A percentile compares a stretch with the other conserved stretches of the same genome.
Evolutionary conservation across 2,797 vertebrate species (phyloP).

Genomic region (Hippocampus kuda): DNA sequence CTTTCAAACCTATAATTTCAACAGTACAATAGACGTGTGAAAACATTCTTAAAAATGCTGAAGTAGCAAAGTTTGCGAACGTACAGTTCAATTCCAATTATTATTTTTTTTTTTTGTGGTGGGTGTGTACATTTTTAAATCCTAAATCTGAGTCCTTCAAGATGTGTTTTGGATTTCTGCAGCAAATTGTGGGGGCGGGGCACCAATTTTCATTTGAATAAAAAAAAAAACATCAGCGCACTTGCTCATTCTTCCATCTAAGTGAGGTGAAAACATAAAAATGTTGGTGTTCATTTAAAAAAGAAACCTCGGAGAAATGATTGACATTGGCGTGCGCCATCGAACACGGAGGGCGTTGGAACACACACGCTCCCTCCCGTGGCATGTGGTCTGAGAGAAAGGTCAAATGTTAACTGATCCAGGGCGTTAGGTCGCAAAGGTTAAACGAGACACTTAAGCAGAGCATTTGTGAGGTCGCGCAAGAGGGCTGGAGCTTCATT

Average conservation of each 20-base stretch:
- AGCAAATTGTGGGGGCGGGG: too few relatives aligned
- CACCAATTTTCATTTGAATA: background rate
- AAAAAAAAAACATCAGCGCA: too few relatives aligned
- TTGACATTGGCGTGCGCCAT: background rate
- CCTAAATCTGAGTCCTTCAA: too few relatives aligned
- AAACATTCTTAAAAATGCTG: too few relatives aligned
- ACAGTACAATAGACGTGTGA: too few relatives aligned
- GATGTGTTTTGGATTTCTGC: too few relatives aligned
- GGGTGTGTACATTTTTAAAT: too few relatives aligned
- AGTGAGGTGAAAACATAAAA: background rate
- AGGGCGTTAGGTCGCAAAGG: constrained; percentile 48
- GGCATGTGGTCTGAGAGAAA: constrained; percentile 29
- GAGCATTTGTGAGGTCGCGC: constrained; percentile 35
- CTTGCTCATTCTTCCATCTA: background rate
- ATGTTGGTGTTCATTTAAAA: background rate
- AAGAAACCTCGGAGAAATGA: background rate
- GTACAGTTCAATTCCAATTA: too few relatives aligned
- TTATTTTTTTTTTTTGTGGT: too few relatives aligned
- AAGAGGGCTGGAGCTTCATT: constrained; percentile 3
- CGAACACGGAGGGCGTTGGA: too few relatives aligned
- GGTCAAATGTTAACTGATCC: constrained; percentile 56
- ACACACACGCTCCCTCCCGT: constrained; percentile 17
- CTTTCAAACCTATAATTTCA: background rate
- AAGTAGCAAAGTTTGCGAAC: too few relatives aligned
- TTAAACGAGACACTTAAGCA: constrained; percentile 60